Percentiles rank a stretch among this genome's conserved stretches.
Evolutionary conservation across 1,140 invertebrate genomes (phyloP).

Genomic region (Macrobrachium nipponense): DNA sequence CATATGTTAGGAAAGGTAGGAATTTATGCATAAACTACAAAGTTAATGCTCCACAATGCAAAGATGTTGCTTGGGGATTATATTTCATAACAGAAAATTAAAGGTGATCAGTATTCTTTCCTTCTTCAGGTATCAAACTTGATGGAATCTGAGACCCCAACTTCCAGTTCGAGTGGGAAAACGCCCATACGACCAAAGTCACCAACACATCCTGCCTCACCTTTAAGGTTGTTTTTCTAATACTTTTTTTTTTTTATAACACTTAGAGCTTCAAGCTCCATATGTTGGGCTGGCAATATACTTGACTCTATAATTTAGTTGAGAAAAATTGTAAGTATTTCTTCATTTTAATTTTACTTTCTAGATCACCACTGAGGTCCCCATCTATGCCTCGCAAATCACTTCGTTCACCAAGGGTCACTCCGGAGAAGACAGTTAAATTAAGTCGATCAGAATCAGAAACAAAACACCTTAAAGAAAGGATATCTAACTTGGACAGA

Average conservation of each 20-base stretch:
- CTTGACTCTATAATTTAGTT: too few species aligned
- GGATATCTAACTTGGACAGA: slow-evolving; percentile 37
- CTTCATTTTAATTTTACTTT: not conserved
- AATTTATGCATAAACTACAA: too few species aligned
- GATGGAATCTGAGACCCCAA: not conserved
- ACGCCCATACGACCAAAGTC: slow-evolving; percentile 15
- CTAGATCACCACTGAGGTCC: slow-evolving; percentile 52
- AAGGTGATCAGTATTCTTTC: too few species aligned
- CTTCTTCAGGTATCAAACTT: not conserved
- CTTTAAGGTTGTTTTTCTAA: slow-evolving; percentile 21
- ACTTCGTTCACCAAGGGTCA: slow-evolving; percentile 36
- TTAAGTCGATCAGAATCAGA: slow-evolving; percentile 52
- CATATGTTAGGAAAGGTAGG: too few species aligned
- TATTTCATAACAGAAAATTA: too few species aligned
- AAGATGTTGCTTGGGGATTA: too few species aligned
- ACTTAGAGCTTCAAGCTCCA: too few species aligned
- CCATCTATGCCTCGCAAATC: slow-evolving; percentile 42
- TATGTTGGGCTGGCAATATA: too few species aligned
- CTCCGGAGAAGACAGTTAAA: slow-evolving; percentile 47
- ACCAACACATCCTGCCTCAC: slow-evolving; percentile 43
- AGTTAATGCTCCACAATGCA: too few species aligned
- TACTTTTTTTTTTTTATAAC: too few species aligned
- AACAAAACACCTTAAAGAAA: slow-evolving; percentile 44
- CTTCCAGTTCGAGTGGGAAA: slow-evolving; percentile 3
- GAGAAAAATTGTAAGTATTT: not conserved